Evolutionary conservation across 1,140 invertebrate species (phyloP).

Genomic region (Phymastichus coffea): DNA sequence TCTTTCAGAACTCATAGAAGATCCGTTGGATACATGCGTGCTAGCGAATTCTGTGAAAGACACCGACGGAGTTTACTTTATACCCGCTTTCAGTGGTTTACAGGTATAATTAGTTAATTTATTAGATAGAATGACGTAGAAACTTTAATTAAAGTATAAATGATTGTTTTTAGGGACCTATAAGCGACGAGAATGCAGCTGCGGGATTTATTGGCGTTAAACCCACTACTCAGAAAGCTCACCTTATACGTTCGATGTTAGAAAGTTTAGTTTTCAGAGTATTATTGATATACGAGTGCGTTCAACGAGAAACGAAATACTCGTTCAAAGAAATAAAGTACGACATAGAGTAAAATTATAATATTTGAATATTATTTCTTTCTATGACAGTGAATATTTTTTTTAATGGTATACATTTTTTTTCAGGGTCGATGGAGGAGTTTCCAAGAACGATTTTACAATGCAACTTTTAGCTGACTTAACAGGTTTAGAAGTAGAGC

Average conservation of each 20-base stretch:
- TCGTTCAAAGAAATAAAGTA: constrained; percentile 65
- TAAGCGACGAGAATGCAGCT: constrained; percentile 71
- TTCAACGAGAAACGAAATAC: constrained; percentile 67
- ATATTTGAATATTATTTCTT: constrained; percentile 18
- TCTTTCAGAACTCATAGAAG: constrained; percentile 66
- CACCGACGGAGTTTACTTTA: constrained; percentile 82
- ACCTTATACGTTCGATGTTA: constrained; percentile 79
- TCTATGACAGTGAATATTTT: constrained; percentile 12
- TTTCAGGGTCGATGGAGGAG: constrained; percentile 88
- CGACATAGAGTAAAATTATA: constrained; percentile 26
- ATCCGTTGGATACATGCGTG: constrained; percentile 66
- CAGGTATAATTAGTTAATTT: constrained; percentile 66
- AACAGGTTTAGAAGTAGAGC: constrained; percentile 71
- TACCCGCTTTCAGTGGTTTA: constrained; percentile 89
- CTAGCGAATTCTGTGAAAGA: constrained; percentile 74
- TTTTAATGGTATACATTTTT: constrained; percentile 5
- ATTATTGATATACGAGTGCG: constrained; percentile 71
- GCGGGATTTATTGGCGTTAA: constrained; percentile 85
- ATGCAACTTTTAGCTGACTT: constrained; percentile 84
- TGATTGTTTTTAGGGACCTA: no score
- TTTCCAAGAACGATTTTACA: constrained; percentile 88
- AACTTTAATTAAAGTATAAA: no score
- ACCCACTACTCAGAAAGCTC: constrained; percentile 72
- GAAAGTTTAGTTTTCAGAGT: constrained; percentile 87
- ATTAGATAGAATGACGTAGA: no score